Base-by-base conservation (phyloP, 2,888 invertebrate species). In the Athalia cordata region DNA sequence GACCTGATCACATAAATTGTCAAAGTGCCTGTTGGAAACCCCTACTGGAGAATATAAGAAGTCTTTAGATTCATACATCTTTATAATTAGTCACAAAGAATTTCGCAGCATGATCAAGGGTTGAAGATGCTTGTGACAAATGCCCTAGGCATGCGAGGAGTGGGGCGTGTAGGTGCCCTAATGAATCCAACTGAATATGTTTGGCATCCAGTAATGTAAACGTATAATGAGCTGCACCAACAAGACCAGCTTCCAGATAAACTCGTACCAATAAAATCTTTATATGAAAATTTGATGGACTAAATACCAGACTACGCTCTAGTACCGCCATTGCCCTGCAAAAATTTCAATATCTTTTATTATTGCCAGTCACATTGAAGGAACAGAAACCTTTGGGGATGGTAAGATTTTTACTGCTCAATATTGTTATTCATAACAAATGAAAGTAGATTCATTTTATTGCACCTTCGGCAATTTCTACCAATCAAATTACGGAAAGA, bases 131-230 rank as follows among this genome's bases (percentile, higher is more conserved):
- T 29, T 94, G 91, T 0, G 93, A 91, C 84, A 95, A 93, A 66
- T 95, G 93, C 6, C 96, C 96, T 59, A 94, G 93, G 7, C 95
- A 92, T 29, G 95, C 92, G 78, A 97, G 91, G 76, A 96, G 93
- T 81, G 95, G 95, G 82, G 95, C 93, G 90, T 96, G 95, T 80
- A 96, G 91, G 91, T 96, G 96, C 82, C 98, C 97, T 89, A 99
- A 91, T 0, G 98, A 96, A 89, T 98, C 97, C 87, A 98, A 92
- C 91, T 98, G 98, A 84, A 98, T 94, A 90, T 98, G 97, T 90
- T 99, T 99, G 79, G 97, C 93, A 87, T 98, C 98, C 87, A 99
- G 91, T 77, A 88, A 84, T 55, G 84, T 80, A 74, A 87, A 89
- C 0, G 84, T 82, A 79, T 87, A 84, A 83, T 89, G 85, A 8